Conservation (phyloP, 2,888 invertebrate genomes). For the Drosophila falleni region DNA sequence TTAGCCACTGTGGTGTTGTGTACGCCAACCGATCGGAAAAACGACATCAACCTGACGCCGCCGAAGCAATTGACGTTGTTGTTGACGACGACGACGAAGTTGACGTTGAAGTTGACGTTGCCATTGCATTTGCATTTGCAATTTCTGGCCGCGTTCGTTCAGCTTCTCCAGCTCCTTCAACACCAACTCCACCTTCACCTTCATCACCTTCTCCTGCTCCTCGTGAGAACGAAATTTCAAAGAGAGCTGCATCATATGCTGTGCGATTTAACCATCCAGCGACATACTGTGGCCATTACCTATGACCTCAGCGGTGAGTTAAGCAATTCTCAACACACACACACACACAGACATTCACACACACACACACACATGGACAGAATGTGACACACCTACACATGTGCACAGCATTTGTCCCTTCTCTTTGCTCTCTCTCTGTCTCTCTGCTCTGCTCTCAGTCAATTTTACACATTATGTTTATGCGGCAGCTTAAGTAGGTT, state of each 20-base stretch:
- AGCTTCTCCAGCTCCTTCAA: slow-evolving; percentile 23
- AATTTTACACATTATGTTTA: background rate
- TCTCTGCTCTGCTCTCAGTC: background rate
- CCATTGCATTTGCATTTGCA: slow-evolving; percentile 49
- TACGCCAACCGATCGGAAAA: slow-evolving; percentile 41
- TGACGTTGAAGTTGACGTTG: slow-evolving; percentile 49
- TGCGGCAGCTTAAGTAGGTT: background rate
- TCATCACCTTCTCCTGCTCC: slow-evolving; percentile 16
- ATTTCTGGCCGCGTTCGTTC: slow-evolving; percentile 61
- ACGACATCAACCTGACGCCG: slow-evolving; percentile 67
- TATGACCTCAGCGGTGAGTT: slow-evolving; percentile 81
- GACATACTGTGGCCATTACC: slow-evolving; percentile 80
- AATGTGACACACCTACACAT: background rate
- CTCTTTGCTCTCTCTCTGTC: background rate
- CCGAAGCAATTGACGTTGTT: slow-evolving; percentile 60
- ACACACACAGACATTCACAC: background rate
- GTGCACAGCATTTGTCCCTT: slow-evolving; percentile 1
- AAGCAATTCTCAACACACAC: slow-evolving; percentile 10
- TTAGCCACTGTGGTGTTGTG: slow-evolving; percentile 35
- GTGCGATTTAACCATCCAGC: slow-evolving; percentile 79
- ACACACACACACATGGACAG: background rate
- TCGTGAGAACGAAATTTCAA: slow-evolving; percentile 60
- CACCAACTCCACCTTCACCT: slow-evolving; percentile 6
- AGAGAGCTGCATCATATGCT: slow-evolving; percentile 83
- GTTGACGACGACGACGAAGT: slow-evolving; percentile 36